Evolutionary conservation across 2,113 vertebrate genomes (phyloP).

Genomic region (Semicossyphus pulcher): DNA sequence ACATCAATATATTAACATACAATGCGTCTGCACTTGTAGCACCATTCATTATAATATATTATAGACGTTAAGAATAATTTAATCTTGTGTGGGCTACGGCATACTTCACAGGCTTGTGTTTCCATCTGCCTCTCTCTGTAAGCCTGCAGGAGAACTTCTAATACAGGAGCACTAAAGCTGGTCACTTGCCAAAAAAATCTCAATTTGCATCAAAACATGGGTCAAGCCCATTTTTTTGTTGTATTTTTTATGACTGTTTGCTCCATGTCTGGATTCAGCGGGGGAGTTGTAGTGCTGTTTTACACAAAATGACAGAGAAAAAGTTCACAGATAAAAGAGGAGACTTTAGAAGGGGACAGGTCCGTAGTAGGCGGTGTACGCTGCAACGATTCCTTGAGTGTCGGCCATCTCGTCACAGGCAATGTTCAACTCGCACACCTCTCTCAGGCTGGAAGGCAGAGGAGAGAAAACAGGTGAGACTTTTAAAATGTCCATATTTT

Average conservation of each 20-base stretch:
- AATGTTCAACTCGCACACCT: constrained; percentile 86
- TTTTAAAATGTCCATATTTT: neutral
- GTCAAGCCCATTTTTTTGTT: neutral
- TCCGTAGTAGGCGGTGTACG: constrained; percentile 86
- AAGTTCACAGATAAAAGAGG: constrained; percentile 35
- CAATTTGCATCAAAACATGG: constrained; percentile 25
- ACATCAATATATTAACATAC: constrained; percentile 61
- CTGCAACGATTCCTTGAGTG: constrained; percentile 81
- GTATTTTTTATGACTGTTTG: neutral
- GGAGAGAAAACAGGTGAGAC: neutral
- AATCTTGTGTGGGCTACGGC: constrained; percentile 41
- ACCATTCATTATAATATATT: constrained; percentile 58
- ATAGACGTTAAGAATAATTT: constrained; percentile 56
- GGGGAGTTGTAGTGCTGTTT: constrained; percentile 26
- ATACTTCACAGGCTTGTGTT: constrained; percentile 58
- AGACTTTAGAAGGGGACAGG: constrained; percentile 80
- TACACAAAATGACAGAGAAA: constrained; percentile 9
- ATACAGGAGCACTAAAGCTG: constrained; percentile 20
- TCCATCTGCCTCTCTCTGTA: constrained; percentile 64
- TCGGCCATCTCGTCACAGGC: constrained; percentile 88
- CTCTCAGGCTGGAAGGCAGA: constrained; percentile 78
- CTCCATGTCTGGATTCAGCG: constrained; percentile 27
- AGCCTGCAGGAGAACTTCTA: constrained; percentile 41
- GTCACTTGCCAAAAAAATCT: constrained; percentile 37
- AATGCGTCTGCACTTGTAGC: constrained; percentile 68